A percentile compares a stretch with the other conserved stretches of the same genome.
phyloP scores from a whole-genome alignment of 1,140 invertebrate genomes.

The Chironomus striatipennis region DNA sequence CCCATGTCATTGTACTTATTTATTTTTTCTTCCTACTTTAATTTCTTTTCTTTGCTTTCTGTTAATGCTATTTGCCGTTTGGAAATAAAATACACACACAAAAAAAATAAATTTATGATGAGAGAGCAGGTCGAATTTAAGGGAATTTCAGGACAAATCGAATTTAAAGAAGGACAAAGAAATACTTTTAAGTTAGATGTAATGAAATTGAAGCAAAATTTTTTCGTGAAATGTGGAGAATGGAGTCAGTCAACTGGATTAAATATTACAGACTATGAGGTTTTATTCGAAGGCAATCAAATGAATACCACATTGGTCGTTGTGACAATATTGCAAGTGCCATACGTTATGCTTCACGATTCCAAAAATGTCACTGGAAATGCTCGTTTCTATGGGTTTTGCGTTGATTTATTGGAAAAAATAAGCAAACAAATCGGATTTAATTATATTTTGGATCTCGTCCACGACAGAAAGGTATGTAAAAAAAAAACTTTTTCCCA shows the following conservation, averaged over 20 bases:
- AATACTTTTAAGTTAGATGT: conserved; percentile 73
- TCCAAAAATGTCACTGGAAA: conserved; percentile 66
- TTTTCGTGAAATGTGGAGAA: conserved; percentile 62
- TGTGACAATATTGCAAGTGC: conserved; percentile 80
- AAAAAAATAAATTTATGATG: neutral
- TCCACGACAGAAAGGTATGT: conserved; percentile 63
- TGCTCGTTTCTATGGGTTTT: conserved; percentile 63
- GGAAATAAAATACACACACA: neutral
- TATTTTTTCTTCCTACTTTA: neutral
- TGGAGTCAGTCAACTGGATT: conserved; percentile 63
- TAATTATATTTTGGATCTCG: conserved; percentile 76
- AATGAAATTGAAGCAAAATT: conserved; percentile 63
- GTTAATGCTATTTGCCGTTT: no score
- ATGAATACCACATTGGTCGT: conserved; percentile 73
- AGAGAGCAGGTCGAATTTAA: neutral
- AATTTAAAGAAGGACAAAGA: conserved; percentile 71
- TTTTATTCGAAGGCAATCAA: conserved; percentile 65
- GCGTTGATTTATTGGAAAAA: conserved; percentile 80
- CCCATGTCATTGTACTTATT: neutral
- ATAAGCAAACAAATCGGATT: conserved; percentile 79
- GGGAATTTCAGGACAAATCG: conserved; percentile 77
- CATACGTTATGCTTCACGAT: conserved; percentile 89
- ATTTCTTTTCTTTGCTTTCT: no score
- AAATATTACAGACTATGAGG: conserved; percentile 67
- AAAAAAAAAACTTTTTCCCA: neutral